Evolutionary conservation across 2,797 vertebrate species (phyloP).

Genomic region (Perodicticus potto): DNA sequence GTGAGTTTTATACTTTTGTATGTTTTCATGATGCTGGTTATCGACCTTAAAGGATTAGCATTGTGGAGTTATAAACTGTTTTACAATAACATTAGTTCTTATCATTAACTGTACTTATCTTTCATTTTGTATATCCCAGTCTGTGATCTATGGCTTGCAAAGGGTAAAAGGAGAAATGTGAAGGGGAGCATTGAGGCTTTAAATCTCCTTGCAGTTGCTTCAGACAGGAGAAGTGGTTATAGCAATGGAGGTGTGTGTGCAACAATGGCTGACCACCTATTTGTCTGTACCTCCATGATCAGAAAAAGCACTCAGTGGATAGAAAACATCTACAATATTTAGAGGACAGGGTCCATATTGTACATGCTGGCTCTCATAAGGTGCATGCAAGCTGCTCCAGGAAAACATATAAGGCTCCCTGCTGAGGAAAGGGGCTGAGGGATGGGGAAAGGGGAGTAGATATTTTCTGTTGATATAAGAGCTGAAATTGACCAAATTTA

Average conservation of each 20-base stretch:
- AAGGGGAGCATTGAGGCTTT: not conserved
- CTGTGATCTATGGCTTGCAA: not conserved
- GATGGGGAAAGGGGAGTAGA: no score
- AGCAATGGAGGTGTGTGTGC: not conserved
- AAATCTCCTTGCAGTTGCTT: not conserved
- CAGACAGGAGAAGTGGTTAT: not conserved
- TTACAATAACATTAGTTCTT: not conserved
- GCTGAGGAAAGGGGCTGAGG: no score
- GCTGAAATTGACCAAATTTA: not conserved
- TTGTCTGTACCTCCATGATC: not conserved
- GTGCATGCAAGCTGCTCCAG: not conserved
- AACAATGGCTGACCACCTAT: no score
- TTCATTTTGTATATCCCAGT: not conserved
- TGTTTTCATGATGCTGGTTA: no score
- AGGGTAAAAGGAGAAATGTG: not conserved
- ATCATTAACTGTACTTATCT: not conserved
- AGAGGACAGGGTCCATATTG: not conserved
- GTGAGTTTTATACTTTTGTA: no score
- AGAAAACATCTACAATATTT: not conserved
- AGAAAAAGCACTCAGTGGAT: not conserved
- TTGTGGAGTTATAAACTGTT: not conserved
- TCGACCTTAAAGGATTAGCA: no score
- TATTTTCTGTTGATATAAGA: not conserved
- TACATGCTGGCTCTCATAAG: not conserved
- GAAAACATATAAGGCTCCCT: not conserved